Base-by-base conservation (phyloP, 2,113 vertebrate species). In the Dinomys branickii region DNA sequence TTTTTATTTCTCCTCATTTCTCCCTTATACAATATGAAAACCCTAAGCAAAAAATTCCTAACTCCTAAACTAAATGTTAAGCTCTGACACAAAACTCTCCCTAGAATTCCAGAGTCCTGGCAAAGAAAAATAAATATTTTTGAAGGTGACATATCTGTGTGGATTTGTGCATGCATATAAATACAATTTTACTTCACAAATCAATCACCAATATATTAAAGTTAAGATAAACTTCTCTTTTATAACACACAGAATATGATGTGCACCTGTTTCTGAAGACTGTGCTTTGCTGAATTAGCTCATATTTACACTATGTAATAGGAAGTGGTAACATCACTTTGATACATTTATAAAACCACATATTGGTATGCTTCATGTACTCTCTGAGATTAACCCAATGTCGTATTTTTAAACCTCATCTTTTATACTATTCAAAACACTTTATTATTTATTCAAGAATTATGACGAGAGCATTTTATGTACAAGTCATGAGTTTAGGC, bases 371-470 rank as follows among this genome's bases (percentile, higher is more conserved):
- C 28, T 90, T 96, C 50, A 90, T 77, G 24, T 71, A 75, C 7
- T 80, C n/a, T 87, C 73, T n/a, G n/a, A 90, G 30, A 69, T 77
- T 71, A 88, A 92, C 8, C 8, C 16, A 88, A 59, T 87, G 73
- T 41, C 65, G 6, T 67, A 69, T 19, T 83, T 96, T 89, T 67
- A 95, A 87, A 67, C 13, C 26, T 44, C 56, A 59, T 83, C 28
- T 80, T 97, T 93, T 63, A 41, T 24, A n/a, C 28, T 84, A 95
- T 54, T 95, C 50, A 52, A 83, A 30, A 93, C 38, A 47, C n/a
- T 97, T 89, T 90, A 83, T 94, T 96, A 81, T 90, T 82, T 38
- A 47, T 54, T 95, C 44, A 93, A 88, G 73, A 93, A 80, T 83
- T 58, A 54, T 14, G 3, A 47, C 38, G n/a, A 75, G n/a, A 73